A percentile compares a stretch with the other conserved stretches of the same genome.
These are phyloP conservation scores for Ormyrus thymus DNA, from an alignment of 2,888 invertebrate genomes.

Conservation along the genomic window DNA sequence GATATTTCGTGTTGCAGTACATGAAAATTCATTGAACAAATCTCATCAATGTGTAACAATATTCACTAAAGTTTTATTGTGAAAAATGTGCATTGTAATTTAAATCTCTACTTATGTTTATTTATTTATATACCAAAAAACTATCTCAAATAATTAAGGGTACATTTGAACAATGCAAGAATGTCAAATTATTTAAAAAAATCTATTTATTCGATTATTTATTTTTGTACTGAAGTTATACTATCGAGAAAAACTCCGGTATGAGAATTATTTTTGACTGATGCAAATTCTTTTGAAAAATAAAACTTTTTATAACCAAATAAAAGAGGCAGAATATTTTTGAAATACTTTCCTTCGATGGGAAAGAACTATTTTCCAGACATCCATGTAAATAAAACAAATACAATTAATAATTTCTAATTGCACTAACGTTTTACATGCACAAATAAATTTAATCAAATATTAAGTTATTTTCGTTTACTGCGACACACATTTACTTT, in stretches of 20 bases:
- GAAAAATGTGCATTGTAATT: neutral
- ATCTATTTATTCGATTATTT: slow-evolving; percentile 5
- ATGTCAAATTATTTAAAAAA: slow-evolving; percentile 35
- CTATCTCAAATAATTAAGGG: too few species aligned
- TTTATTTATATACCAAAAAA: too few species aligned
- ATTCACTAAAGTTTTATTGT: neutral
- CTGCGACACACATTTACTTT: slow-evolving; percentile 13
- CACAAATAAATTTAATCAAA: slow-evolving; percentile 5
- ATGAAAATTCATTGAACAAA: slow-evolving; percentile 12
- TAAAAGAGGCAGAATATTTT: slow-evolving; percentile 29
- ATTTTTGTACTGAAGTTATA: slow-evolving; percentile 41
- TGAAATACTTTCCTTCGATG: slow-evolving; percentile 1
- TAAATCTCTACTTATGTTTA: neutral
- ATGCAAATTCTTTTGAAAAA: slow-evolving; percentile 9
- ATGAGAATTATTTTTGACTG: slow-evolving; percentile 18
- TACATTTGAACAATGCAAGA: slow-evolving; percentile 8
- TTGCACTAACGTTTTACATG: slow-evolving; percentile 10
- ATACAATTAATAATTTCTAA: neutral
- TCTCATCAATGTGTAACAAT: neutral
- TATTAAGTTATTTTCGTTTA: slow-evolving; percentile 23
- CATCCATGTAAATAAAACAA: slow-evolving; percentile 16
- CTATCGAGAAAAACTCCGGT: slow-evolving; percentile 7
- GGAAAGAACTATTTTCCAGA: slow-evolving; percentile 8
- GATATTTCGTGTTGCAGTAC: slow-evolving; percentile 29
- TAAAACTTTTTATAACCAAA: slow-evolving; percentile 28